Base-by-base conservation (phyloP, 2,113 vertebrate species). In the Mobula birostris region DNA sequence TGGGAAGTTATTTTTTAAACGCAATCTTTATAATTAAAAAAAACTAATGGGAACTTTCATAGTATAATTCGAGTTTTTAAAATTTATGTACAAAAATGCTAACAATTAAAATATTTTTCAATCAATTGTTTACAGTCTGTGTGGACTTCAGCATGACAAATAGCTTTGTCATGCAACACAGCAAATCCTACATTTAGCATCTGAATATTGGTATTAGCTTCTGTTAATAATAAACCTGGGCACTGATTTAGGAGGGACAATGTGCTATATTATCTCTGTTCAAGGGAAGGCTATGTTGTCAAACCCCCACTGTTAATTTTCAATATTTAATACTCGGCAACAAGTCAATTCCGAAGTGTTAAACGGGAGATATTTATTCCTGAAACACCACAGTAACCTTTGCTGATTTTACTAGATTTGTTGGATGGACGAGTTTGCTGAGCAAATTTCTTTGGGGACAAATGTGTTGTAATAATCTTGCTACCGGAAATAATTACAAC, bases 141-240 rank as follows among this genome's bases (percentile, higher is more conserved):
- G 56, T 61, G 83, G 83, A 61, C 56, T 87, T 87, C 12, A 90
- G n/a, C 61, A 90, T 66, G 85, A 66, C 85, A 90, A 32, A 66
- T 66, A 29, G 61, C 58, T 32, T 61, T 27, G 27, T 29, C 61
- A 48, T 29, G 58, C 24, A n/a, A 90, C 27, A 87, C 12, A 4
- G 8, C 56, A 87, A n/a, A 27, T n/a, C 61, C 58, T 15, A 83
- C 48, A 63, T 19, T 12, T 61, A 29, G 48, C 24, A 85, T 21
- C 82, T 58, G 56, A 85, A 85, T 61, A 17, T 88, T 88, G 83
- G 8, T 63, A 12, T 11, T 24, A 85, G 48, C 58, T 88, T 27
- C 83, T 88, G 29, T n/a, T 88, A 88, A 88, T 63, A 88, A 14
- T 88, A 63, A 63, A 63, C 58, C 58, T 14, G 14, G 29, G 27